Percentiles rank a stretch among this genome's conserved stretches.
Conservation (phyloP, 2,888 invertebrate genomes). For the Boloria selene region DNA sequence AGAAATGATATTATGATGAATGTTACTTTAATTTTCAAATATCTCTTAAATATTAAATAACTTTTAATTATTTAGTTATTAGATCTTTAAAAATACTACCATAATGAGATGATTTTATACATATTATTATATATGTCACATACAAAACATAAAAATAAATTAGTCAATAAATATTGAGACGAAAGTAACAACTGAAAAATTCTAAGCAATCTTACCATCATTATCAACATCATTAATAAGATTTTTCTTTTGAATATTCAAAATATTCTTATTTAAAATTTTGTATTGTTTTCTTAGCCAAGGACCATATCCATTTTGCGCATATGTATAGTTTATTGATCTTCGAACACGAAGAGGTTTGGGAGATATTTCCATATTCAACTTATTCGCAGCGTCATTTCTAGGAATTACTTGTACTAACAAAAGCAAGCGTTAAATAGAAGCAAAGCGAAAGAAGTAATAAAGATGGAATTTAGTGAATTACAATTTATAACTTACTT, state of each 20-base stretch:
- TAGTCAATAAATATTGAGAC: neutral
- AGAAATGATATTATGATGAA: too few relatives aligned
- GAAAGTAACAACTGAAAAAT: constrained; percentile 1
- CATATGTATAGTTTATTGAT: constrained; percentile 17
- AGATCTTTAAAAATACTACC: too few relatives aligned
- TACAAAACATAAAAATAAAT: neutral
- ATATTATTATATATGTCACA: too few relatives aligned
- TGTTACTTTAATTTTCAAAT: too few relatives aligned
- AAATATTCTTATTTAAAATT: constrained; percentile 5
- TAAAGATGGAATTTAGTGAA: neutral
- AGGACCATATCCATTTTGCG: constrained; percentile 8
- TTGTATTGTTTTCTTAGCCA: constrained; percentile 16
- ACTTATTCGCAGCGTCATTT: constrained; percentile 5
- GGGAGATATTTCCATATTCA: neutral
- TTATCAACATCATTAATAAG: neutral
- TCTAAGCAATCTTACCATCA: constrained; percentile 11
- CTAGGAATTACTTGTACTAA: constrained; percentile 12
- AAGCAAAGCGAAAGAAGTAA: constrained; percentile 2
- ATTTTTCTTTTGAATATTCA: constrained; percentile 5
- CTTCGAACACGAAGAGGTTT: neutral
- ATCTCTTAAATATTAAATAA: too few relatives aligned
- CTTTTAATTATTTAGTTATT: too few relatives aligned
- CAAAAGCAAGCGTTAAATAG: constrained; percentile 17
- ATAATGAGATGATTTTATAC: too few relatives aligned
- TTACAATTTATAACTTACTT: constrained; percentile 28